phyloP scores from a whole-genome alignment of 2,888 invertebrate species.

The Acanthoscelides obtectus region DNA sequence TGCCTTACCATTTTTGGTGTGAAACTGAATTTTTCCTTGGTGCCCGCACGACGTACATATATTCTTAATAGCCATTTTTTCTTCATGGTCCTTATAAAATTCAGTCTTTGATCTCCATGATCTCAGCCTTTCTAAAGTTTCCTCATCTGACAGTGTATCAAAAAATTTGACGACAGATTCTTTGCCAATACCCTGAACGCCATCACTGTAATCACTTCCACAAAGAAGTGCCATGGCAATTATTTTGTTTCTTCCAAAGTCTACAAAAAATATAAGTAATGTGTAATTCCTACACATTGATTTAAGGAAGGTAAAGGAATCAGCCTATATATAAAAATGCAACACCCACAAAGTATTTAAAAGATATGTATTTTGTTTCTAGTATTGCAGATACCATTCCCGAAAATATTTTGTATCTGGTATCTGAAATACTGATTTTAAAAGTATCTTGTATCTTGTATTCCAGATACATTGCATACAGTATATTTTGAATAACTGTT shows the following conservation, averaged over 20 bases:
- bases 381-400: no score
- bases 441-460: no score
- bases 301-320: no score
- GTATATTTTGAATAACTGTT: no score
- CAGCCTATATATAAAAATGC: no score
- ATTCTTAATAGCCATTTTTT: conserved; percentile 54
- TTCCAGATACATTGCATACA: no score
- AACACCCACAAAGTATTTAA: no score
- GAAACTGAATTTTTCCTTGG: conserved; percentile 56
- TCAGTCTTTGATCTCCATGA: conserved; percentile 59
- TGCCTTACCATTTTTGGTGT: conserved; percentile 50
- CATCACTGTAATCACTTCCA: conserved; percentile 83
- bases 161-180: conserved; percentile 72
- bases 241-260: conserved; percentile 76
- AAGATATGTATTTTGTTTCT: no score
- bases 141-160: conserved; percentile 56
- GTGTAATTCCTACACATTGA: background rate
- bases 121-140: conserved; percentile 64
- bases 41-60: conserved; percentile 71
- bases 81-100: conserved; percentile 53
- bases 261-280: conserved; percentile 41
- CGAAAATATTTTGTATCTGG: no score
- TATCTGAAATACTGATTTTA: no score
- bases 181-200: conserved; percentile 72
- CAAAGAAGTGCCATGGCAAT: conserved; percentile 79